phyloP scores from a whole-genome alignment of 2,888 invertebrate species.

The Omphaloscelis lunosa region DNA sequence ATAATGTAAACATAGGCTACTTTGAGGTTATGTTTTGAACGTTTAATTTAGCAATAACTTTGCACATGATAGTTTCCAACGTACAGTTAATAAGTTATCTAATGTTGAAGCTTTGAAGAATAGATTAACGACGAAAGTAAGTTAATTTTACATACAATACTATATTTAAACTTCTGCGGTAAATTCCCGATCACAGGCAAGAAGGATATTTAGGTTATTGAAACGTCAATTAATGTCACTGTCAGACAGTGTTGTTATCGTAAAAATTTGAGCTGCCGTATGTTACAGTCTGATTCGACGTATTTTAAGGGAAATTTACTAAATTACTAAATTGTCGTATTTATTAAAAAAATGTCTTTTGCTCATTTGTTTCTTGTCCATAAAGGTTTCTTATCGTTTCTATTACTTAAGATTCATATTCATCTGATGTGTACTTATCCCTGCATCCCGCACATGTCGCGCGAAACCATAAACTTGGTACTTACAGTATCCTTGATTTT shows the following conservation, averaged over 20 bases:
- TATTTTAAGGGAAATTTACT: no score
- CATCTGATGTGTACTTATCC: no score
- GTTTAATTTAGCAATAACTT: constrained; percentile 15
- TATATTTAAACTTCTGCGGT: constrained; percentile 42
- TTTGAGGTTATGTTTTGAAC: constrained; percentile 62
- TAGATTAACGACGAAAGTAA: not conserved
- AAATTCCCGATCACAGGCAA: constrained; percentile 30
- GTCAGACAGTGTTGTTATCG: not conserved
- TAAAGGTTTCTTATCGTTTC: no score
- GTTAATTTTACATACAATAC: not conserved
- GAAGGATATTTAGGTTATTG: constrained; percentile 5
- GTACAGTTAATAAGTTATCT: not conserved
- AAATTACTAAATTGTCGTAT: no score
- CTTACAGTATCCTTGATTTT: no score
- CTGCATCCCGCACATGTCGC: no score
- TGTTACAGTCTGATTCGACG: no score
- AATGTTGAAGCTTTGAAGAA: not conserved
- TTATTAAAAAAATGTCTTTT: no score
- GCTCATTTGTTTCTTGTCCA: no score
- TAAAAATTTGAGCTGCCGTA: no score
- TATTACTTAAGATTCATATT: no score
- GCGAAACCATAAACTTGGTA: no score
- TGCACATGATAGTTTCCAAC: constrained; percentile 13
- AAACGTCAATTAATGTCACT: constrained; percentile 17
- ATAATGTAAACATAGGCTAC: constrained; percentile 23